These are phyloP conservation scores for Alethe diademata DNA, from an alignment of 2,113 vertebrate species.

Conservation along the genomic window DNA sequence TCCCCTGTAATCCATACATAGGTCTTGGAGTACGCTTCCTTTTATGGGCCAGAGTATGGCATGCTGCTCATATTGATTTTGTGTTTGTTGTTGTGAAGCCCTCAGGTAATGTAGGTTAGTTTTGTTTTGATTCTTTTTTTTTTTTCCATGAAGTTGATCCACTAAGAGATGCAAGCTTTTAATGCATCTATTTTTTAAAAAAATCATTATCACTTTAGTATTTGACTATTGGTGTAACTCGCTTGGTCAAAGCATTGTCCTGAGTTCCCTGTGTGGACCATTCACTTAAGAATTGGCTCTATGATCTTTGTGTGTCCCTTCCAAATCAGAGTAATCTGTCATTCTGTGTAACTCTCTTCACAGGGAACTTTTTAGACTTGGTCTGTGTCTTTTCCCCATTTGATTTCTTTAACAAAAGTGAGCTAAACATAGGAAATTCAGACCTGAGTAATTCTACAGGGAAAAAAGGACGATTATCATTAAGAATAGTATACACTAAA, in stretches of 20 bases:
- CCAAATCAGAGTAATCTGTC: neutral
- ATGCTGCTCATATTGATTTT: neutral
- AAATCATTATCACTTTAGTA: neutral
- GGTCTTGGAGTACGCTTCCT: neutral
- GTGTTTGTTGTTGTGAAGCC: neutral
- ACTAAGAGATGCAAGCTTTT: neutral
- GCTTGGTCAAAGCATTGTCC: fast-evolving
- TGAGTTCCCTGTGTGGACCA: neutral
- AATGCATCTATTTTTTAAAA: neutral
- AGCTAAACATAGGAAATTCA: neutral
- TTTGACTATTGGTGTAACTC: neutral
- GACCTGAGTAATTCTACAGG: neutral
- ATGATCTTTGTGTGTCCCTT: neutral
- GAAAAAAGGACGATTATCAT: neutral
- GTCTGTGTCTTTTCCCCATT: neutral
- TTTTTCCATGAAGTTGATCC: neutral
- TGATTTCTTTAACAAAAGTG: neutral
- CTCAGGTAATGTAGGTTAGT: neutral
- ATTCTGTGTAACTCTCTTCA: neutral
- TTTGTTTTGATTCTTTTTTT: no score
- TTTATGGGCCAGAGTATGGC: neutral
- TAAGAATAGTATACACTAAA: neutral
- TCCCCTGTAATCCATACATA: neutral
- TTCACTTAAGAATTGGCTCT: neutral
- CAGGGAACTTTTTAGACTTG: neutral